These are phyloP conservation scores for Myripristis murdjan DNA, from an alignment of 2,797 vertebrate species.

Conservation along the genomic window DNA sequence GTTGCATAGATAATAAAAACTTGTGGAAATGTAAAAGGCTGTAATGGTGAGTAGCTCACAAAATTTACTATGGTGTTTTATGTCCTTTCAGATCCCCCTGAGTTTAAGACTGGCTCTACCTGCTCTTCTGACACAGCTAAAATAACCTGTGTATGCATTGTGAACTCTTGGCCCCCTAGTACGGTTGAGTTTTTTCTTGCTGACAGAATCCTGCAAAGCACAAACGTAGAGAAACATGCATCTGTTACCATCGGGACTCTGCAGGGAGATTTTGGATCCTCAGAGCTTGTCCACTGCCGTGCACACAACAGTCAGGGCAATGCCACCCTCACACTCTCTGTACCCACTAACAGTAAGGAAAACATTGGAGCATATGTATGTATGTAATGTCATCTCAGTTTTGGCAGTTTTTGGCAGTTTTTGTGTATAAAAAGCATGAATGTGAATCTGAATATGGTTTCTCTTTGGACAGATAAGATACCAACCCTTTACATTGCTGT, in stretches of 20 bases:
- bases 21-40: too few relatives aligned
- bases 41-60: background rate
- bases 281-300: constrained; percentile 60
- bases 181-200: constrained; percentile 61
- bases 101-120: constrained; percentile 68
- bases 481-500: constrained; percentile 40
- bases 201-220: constrained; percentile 43
- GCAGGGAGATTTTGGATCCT: constrained; percentile 30
- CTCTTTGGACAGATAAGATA: constrained; percentile 60
- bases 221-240: constrained; percentile 43
- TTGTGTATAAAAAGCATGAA: background rate
- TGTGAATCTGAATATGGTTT: constrained; percentile 8
- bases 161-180: constrained; percentile 74
- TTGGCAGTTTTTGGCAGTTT: too few relatives aligned
- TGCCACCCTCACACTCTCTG: constrained; percentile 29
- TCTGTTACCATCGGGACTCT: constrained; percentile 59
- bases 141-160: constrained; percentile 73
- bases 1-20: too few relatives aligned
- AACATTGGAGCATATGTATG: background rate
- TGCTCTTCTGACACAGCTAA: constrained; percentile 53
- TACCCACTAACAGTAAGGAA: constrained; percentile 61
- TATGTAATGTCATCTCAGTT: background rate
- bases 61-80: background rate
- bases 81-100: constrained; percentile 72
- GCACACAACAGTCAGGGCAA: constrained; percentile 75